Evolutionary conservation across 64 coral and sea anemone species (phyloP).

Genomic region (Stylophora pistillata): DNA sequence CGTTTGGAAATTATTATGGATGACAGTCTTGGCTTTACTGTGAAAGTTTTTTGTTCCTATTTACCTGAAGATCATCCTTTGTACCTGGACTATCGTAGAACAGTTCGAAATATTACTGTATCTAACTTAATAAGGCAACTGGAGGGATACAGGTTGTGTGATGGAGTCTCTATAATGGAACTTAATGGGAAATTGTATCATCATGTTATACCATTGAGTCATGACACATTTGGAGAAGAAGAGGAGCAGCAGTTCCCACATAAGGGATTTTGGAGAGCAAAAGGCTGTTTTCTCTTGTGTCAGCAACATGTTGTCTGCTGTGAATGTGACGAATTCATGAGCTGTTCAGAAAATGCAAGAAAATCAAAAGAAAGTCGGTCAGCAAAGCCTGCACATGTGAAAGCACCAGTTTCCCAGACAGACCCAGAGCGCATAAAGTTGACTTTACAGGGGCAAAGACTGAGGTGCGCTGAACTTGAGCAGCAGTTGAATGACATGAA

Average conservation of each 20-base stretch:
- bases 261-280: conserved; percentile 45
- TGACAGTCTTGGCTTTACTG: no score
- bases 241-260: conserved; percentile 43
- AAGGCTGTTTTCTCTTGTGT: neutral
- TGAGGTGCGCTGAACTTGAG: no score
- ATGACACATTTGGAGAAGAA: conserved; percentile 31
- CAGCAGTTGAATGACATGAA: no score
- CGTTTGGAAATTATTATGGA: conserved; percentile 50
- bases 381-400: no score
- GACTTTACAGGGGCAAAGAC: no score
- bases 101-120: conserved; percentile 41
- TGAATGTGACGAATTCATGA: no score
- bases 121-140: conserved; percentile 35
- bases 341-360: no score
- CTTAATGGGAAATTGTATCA: conserved; percentile 47
- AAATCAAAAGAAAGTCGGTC: no score
- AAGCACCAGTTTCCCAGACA: no score
- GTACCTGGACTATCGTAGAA: conserved; percentile 49
- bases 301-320: no score
- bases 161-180: conserved; percentile 42
- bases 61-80: conserved; percentile 53
- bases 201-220: conserved; percentile 45
- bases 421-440: no score
- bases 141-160: conserved; percentile 47
- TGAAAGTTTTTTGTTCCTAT: conserved; percentile 50